Evolutionary conservation across 2,888 invertebrate genomes (phyloP), one percentile per base, ranked within the genome.

Genomic region (Nomada fucata): DNA sequence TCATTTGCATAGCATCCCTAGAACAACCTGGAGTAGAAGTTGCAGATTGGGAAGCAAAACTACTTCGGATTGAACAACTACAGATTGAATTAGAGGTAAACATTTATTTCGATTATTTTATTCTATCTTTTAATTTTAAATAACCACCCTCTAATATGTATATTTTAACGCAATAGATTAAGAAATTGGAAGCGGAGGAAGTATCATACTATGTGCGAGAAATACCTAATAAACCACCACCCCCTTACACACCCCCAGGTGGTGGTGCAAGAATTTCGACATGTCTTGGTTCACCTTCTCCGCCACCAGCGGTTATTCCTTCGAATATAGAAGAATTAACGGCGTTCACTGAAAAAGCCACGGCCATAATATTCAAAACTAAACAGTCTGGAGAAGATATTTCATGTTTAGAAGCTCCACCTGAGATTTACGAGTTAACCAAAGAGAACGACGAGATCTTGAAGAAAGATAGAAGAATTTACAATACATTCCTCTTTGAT

Each of bases 201-300:
- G 93, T 94, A 23, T 94, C 95, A 60, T 95, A 94, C 86, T 96
- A 94, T 91, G 94, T 96, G 60, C 93, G 96, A 64, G 96, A 96
- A 93, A 96, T 96, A 83, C 96, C 96, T 7, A 96, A 96, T 91
- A 96, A 96, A 90, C 96, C 97, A 13, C 97, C 97, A 2, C 97
- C 97, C 0, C 97, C 97, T 0, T 97, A 97, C 92, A 96, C 96
- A 0, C 96, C 96, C 10, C 96, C 96, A 1, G 92, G 92, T 4
- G 92, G 87, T 2, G 89, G 86, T 36, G 86, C 87, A 53, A 86
- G 90, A 59, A 78, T 89, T 15, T 77, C 91, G 0, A 93, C 94
- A 2, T 88, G 91, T 1, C 91, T 93, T 26, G 90, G 91, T 57
- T 91, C 93, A 5, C 91, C 92, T 11, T 91, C 92, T 29, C 89